Evolutionary conservation across 2,113 vertebrate genomes (phyloP), one percentile per base, ranked within the genome.

Genomic region (Turnix velox): DNA sequence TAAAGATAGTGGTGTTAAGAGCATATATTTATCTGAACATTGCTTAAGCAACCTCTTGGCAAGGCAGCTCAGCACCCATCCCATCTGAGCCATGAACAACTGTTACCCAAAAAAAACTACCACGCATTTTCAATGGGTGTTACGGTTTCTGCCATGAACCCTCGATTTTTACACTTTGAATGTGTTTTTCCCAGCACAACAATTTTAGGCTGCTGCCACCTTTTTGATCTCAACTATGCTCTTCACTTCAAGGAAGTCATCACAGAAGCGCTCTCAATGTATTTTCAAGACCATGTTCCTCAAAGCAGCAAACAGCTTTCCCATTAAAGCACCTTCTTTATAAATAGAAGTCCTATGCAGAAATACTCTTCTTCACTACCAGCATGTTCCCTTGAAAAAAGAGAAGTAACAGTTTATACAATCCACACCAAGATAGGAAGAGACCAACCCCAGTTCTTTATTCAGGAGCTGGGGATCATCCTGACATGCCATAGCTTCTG

Each of bases 141-240:
- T 91, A 90, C 0, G 3, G 69, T 87, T 96, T 94, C 94, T 91
- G 92, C 51, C 83, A 91, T 39, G 12, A 89, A 89, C 66, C 93
- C 68, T 94, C 96, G 74, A 61, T 74, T 88, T 96, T 96, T 80
- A 59, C 43, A 76, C 63, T 85, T 92, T 84, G 59, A 80, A 77
- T 87, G 43, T 72, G 68, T 94, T 97, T 96, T 62, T 62, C 65
- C 71, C 93, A 84, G 93, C 73, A 84, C 71, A 72, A 93, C 81
- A 80, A 93, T 80, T 93, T 92, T 90, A 97, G 83, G 28, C 46
- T 81, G 75, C 93, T 95, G 83, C 42, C 57, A 57, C 78, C 25
- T 74, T 87, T 72, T 89, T 86, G 30, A 87, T 92, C 68, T 88
- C 30, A 67, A 84, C 59, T 25, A 22, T 69, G 33, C 18, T 82